A percentile compares a stretch with the other conserved stretches of the same genome.
These are phyloP conservation scores for Troides helena DNA, from an alignment of 2,888 invertebrate species.

Conservation along the genomic window DNA sequence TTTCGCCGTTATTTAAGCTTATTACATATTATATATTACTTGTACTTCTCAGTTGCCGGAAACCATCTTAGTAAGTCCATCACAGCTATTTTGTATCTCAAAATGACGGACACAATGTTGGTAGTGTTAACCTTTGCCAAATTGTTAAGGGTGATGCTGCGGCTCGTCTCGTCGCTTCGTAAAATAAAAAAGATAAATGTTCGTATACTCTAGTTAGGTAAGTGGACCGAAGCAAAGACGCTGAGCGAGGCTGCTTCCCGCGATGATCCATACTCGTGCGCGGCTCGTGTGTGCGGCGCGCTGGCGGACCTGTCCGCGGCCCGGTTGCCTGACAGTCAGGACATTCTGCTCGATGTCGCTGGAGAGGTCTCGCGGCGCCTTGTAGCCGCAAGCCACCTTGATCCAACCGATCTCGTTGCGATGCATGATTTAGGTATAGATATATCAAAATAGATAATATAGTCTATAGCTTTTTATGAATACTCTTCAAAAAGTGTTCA, in stretches of 20 bases:
- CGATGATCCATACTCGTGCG: constrained; percentile 70
- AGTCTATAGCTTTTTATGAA: too few species aligned
- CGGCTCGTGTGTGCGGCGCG: constrained; percentile 60
- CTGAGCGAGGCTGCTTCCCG: constrained; percentile 63
- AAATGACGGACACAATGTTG: too few species aligned
- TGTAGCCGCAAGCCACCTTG: constrained; percentile 65
- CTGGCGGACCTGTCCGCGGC: constrained; percentile 47
- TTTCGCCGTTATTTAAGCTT: too few species aligned
- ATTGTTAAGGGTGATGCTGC: too few species aligned
- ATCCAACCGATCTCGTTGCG: constrained; percentile 66
- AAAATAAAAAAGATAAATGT: too few species aligned
- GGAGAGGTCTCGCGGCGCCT: constrained; percentile 51
- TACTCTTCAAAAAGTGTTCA: too few species aligned
- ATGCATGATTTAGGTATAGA: constrained; percentile 59
- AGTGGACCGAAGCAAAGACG: constrained; percentile 60
- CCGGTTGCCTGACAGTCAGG: not conserved
- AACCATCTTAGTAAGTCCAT: too few species aligned
- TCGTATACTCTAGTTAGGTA: constrained; percentile 42
- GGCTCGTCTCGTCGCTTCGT: too few species aligned
- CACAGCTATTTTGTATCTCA: too few species aligned
- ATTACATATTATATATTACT: too few species aligned
- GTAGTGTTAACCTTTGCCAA: too few species aligned
- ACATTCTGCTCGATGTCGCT: constrained; percentile 39
- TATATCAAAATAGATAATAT: not conserved
- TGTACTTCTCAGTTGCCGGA: too few species aligned